These are phyloP conservation scores for Dione vanillae DNA, from an alignment of 2,888 invertebrate species.

Conservation along the genomic window DNA sequence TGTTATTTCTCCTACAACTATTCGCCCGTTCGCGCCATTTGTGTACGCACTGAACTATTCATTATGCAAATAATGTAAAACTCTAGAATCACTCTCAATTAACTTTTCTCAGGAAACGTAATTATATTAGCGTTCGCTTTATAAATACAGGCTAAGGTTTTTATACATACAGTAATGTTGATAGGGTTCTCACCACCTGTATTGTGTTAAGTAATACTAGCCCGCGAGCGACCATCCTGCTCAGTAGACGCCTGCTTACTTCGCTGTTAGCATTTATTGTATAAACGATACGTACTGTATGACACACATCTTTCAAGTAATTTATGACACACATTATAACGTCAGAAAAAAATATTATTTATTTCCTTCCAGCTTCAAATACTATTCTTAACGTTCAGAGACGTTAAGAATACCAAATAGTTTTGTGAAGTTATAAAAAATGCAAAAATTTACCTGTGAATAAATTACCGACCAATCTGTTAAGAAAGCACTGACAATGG, in stretches of 20 bases:
- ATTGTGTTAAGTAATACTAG: slow-evolving; percentile 18
- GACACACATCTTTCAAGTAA: not conserved
- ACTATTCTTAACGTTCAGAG: too few relatives aligned
- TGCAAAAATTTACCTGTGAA: slow-evolving; percentile 37
- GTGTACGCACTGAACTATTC: slow-evolving; percentile 33
- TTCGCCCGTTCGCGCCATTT: slow-evolving; percentile 36
- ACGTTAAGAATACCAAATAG: not conserved
- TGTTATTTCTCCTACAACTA: slow-evolving; percentile 18
- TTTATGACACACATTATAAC: not conserved
- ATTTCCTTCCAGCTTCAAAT: not conserved
- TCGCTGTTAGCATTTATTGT: not conserved
- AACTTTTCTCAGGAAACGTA: slow-evolving; percentile 20
- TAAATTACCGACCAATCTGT: slow-evolving; percentile 36
- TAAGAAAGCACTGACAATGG: slow-evolving; percentile 19
- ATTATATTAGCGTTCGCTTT: slow-evolving; percentile 15
- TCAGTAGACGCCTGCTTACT: not conserved
- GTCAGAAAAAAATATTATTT: not conserved
- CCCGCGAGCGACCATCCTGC: slow-evolving; percentile 14
- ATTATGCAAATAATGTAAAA: slow-evolving; percentile 30
- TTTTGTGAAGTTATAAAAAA: slow-evolving; percentile 20
- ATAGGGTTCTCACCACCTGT: slow-evolving; percentile 22
- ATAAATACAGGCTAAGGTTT: slow-evolving; percentile 4
- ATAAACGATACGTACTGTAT: not conserved
- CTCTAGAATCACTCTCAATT: slow-evolving; percentile 30
- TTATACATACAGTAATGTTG: slow-evolving; percentile 8